Base-by-base conservation (phyloP, 2,888 invertebrate genomes). In the Dasypolia templi region DNA sequence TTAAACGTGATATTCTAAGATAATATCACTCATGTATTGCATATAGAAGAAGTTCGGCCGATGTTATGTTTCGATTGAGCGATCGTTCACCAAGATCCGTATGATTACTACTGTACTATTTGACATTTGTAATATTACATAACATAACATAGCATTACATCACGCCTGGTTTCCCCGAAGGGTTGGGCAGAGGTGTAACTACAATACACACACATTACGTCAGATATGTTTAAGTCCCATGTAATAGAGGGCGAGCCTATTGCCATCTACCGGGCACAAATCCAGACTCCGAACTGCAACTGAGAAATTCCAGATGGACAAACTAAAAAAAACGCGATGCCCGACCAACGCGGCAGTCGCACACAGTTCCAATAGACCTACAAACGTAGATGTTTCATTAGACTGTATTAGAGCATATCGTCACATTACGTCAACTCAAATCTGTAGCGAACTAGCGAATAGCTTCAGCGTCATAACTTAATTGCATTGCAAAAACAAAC, bases 401-500 rank as follows among this genome's bases (percentile, higher is more conserved):
- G 51, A 58, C 32, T 29, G 32, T 29, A 75, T 75, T 53, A 55
- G 49, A 61, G 29, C 35, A 70, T 62, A 65, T 61, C 80, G 29
- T 64, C 63, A 64, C 7, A 63, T 82, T 59, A 58, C 42, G 42
- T 49, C n/a, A 78, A 26, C 46, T 64, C 17, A 58, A 58, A 82
- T 65, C 79, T 73, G 53, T 39, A 73, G 61, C 42, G 32, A 66
- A 58, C 39, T 39, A 73, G 61, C 42, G 32, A 66, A 58, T 44
- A 62, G 32, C 39, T 56, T 61, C 19, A 46, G 29, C 51, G 68
- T 72, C 67, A 71, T 44, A 62, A 61, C 17, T 62, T 79, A 65
- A 82, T 66, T 44, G 17, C 44, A 74, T 64, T 83, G 56, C 62
- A 72, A 80, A 67, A 72, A 69, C 64, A 68, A 75, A 68, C 58